Evolutionary conservation across 2,888 invertebrate species (phyloP).

Genomic region (Lamproptera curius): DNA sequence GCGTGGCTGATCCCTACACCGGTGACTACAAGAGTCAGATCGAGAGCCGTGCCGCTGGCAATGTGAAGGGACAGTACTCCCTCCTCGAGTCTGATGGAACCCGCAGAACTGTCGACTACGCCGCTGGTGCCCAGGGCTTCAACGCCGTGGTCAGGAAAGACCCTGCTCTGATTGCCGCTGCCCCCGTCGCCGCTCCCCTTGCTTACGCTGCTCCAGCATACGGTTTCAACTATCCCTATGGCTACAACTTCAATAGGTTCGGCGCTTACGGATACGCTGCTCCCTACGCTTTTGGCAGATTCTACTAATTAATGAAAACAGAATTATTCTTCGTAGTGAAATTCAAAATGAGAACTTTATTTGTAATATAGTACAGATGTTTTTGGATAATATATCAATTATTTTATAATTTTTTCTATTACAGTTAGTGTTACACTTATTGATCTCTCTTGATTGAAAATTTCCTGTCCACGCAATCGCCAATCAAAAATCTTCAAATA

Average conservation of each 20-base stretch:
- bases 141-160: slow-evolving; percentile 76
- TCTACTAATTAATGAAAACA: too few species aligned
- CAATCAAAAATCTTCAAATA: too few species aligned
- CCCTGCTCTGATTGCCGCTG: slow-evolving; percentile 50
- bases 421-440: too few species aligned
- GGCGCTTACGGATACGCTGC: slow-evolving; percentile 2
- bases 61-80: slow-evolving; percentile 75
- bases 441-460: too few species aligned
- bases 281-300: slow-evolving; percentile 4
- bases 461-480: too few species aligned
- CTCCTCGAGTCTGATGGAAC: slow-evolving; percentile 74
- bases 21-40: slow-evolving; percentile 76
- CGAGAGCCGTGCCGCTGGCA: slow-evolving; percentile 66
- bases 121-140: slow-evolving; percentile 74
- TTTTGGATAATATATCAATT: too few species aligned
- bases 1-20: slow-evolving; percentile 73
- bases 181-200: slow-evolving; percentile 37
- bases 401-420: not conserved
- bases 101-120: slow-evolving; percentile 74
- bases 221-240: slow-evolving; percentile 23
- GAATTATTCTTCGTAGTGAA: too few species aligned
- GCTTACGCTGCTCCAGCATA: not conserved
- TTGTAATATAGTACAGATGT: too few species aligned
- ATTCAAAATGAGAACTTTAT: too few species aligned
- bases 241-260: not conserved